Conservation (phyloP, 2,888 invertebrate genomes). For the Pseudolycoriella hygida region DNA sequence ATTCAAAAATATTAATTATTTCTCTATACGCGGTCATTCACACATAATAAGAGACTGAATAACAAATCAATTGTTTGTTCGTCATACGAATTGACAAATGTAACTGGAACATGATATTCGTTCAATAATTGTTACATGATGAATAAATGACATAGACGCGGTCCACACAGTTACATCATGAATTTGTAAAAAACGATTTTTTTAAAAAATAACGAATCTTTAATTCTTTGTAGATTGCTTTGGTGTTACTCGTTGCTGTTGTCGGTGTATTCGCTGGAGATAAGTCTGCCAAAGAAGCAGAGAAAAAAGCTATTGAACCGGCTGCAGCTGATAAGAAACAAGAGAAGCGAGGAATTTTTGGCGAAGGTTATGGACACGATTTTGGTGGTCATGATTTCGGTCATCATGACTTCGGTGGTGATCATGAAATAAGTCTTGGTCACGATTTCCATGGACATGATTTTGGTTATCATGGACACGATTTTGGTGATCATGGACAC, state of each 20-base stretch:
- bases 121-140: too few species aligned
- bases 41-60: too few species aligned
- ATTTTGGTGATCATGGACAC: slow-evolving; percentile 23
- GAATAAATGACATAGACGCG: too few species aligned
- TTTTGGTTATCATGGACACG: slow-evolving; percentile 18
- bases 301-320: slow-evolving; percentile 18
- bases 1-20: too few species aligned
- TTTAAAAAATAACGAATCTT: too few species aligned
- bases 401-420: slow-evolving; percentile 16
- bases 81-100: too few species aligned
- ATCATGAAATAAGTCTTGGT: slow-evolving; percentile 5
- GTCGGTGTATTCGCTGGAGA: neutral
- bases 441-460: slow-evolving; percentile 20
- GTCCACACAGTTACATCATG: too few species aligned
- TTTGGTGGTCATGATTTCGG: slow-evolving; percentile 20
- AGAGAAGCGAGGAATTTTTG: slow-evolving; percentile 54
- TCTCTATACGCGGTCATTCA: too few species aligned
- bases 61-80: too few species aligned
- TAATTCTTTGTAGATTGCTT: neutral
- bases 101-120: too few species aligned
- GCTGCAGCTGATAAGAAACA: slow-evolving; percentile 44
- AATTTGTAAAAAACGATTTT: too few species aligned
- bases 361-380: slow-evolving; percentile 20
- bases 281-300: slow-evolving; percentile 18
- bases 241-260: neutral